Conservation (phyloP, 1,140 invertebrate genomes). For the Saccostrea glomerata region DNA sequence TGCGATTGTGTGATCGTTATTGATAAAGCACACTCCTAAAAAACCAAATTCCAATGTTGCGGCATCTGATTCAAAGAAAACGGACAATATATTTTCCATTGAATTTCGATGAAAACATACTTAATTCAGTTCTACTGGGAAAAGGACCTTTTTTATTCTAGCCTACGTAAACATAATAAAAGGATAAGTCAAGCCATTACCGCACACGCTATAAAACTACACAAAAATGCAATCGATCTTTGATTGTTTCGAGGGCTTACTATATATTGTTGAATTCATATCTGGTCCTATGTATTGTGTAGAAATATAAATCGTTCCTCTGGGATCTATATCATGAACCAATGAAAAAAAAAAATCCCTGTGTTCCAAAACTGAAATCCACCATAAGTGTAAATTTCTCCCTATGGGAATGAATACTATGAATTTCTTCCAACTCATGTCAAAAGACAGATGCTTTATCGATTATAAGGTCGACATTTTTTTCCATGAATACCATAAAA, state of each 20-base stretch:
- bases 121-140: not conserved
- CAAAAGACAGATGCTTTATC: not conserved
- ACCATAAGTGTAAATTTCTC: not conserved
- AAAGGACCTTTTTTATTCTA: slow-evolving; percentile 1
- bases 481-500: too few relatives aligned
- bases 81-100: not conserved
- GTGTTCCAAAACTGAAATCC: not conserved
- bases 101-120: not conserved
- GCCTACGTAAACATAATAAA: not conserved
- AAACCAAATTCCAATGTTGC: not conserved
- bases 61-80: not conserved
- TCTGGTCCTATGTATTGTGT: not conserved
- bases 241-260: not conserved
- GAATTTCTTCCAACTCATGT: not conserved
- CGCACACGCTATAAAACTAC: not conserved
- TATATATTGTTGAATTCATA: not conserved
- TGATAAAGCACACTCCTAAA: too few relatives aligned
- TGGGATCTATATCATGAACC: not conserved
- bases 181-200: not conserved
- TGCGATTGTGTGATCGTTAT: too few relatives aligned
- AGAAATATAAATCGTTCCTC: not conserved
- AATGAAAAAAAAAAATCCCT: not conserved
- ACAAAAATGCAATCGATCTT: not conserved
- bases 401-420: not conserved
- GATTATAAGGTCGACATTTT: not conserved